These are phyloP conservation scores for Elephantulus edwardii DNA, from an alignment of 2,113 vertebrate species.

Conservation along the genomic window DNA sequence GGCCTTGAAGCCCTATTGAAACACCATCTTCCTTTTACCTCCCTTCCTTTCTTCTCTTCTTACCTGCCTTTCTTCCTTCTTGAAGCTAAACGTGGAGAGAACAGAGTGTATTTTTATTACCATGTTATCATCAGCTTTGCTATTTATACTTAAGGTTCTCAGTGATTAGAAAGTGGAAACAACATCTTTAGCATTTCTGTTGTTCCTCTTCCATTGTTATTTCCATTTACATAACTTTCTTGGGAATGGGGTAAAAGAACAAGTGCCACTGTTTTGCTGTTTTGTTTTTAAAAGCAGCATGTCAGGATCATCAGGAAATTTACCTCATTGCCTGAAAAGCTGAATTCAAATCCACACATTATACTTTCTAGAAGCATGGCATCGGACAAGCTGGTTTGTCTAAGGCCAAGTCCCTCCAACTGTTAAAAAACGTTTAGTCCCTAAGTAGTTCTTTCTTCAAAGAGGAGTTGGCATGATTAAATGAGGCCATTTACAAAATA, in stretches of 20 bases:
- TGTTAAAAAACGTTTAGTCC: not conserved
- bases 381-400: not conserved
- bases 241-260: not conserved
- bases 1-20: not conserved
- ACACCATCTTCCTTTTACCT: not conserved
- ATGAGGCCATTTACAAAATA: not conserved
- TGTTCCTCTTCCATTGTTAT: not conserved
- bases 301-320: not conserved
- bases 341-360: not conserved
- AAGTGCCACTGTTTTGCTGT: not conserved
- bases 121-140: not conserved
- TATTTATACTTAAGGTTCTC: not conserved
- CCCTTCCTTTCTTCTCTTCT: accelerated
- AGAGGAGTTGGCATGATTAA: not conserved
- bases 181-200: not conserved
- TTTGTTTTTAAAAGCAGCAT: not conserved
- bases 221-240: not conserved
- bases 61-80: not conserved
- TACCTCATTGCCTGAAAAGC: not conserved
- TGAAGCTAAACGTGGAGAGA: not conserved
- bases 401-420: not conserved
- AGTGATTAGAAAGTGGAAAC: conserved; percentile 25
- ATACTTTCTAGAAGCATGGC: not conserved
- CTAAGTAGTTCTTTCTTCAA: not conserved
- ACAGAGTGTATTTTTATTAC: not conserved